phyloP scores from a whole-genome alignment of 2,797 vertebrate genomes.

The Heterohyrax brucei region DNA sequence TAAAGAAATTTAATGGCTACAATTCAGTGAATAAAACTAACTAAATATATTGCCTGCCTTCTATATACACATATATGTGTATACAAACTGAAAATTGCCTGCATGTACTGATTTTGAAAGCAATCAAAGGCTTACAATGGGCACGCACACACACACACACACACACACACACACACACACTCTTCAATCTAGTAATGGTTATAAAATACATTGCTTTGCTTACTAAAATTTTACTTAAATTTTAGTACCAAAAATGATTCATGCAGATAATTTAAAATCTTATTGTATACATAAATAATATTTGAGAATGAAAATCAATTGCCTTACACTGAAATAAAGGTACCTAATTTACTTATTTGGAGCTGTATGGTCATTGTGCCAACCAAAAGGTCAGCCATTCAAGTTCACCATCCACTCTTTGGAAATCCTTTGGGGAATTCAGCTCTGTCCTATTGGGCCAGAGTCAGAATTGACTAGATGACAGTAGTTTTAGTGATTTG shows the following conservation, averaged over 20 bases:
- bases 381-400: too few relatives aligned
- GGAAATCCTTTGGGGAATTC: too few relatives aligned
- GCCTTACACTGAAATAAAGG: not conserved
- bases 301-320: conserved; percentile 14
- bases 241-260: conserved; percentile 36
- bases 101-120: not conserved
- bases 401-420: too few relatives aligned
- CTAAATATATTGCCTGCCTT: not conserved
- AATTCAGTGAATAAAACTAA: conserved; percentile 28
- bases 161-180: too few relatives aligned
- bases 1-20: conserved; percentile 36
- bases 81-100: not conserved
- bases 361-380: too few relatives aligned
- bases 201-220: conserved; percentile 47
- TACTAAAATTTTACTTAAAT: not conserved
- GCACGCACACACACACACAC: too few relatives aligned
- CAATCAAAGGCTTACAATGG: not conserved
- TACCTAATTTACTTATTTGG: not conserved
- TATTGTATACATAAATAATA: not conserved
- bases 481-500: too few relatives aligned
- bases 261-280: conserved; percentile 39
- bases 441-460: too few relatives aligned
- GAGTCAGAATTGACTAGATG: not conserved
- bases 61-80: not conserved
- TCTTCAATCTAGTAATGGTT: conserved; percentile 8